These are phyloP conservation scores for Vombatus ursinus DNA, from an alignment of 2,113 vertebrate species.

Conservation along the genomic window DNA sequence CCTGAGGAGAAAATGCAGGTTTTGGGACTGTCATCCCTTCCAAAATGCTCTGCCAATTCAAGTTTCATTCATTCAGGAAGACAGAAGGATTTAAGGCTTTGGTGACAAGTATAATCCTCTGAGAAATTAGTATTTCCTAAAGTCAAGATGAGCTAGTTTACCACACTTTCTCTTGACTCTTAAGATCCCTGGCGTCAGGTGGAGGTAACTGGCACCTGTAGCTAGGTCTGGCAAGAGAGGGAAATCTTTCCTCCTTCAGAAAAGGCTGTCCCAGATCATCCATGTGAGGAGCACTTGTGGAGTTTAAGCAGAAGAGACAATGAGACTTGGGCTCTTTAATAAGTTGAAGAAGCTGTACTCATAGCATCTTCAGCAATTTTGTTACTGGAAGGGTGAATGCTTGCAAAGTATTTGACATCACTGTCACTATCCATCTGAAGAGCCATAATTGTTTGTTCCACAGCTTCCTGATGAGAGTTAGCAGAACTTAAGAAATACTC, in stretches of 20 bases:
- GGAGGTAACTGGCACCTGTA: slow-evolving; percentile 78
- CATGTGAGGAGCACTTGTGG: slow-evolving; percentile 67
- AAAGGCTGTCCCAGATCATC: slow-evolving; percentile 71
- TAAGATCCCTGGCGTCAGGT: slow-evolving; percentile 79
- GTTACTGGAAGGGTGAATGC: slow-evolving; percentile 88
- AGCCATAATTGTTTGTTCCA: slow-evolving; percentile 90
- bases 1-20: slow-evolving; percentile 81
- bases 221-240: slow-evolving; percentile 71
- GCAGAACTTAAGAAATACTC: slow-evolving; percentile 90
- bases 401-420: slow-evolving; percentile 92
- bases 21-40: slow-evolving; percentile 79
- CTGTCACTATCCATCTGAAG: slow-evolving; percentile 92
- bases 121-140: slow-evolving; percentile 84
- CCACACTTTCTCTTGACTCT: slow-evolving; percentile 80
- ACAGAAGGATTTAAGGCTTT: slow-evolving; percentile 93
- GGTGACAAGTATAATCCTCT: slow-evolving; percentile 90
- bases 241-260: slow-evolving; percentile 74
- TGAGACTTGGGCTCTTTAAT: slow-evolving; percentile 78
- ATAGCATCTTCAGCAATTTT: slow-evolving; percentile 90
- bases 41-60: slow-evolving; percentile 87
- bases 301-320: slow-evolving; percentile 51
- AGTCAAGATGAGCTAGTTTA: slow-evolving; percentile 83
- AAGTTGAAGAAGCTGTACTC: slow-evolving; percentile 93
- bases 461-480: slow-evolving; percentile 90
- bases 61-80: slow-evolving; percentile 92